These are phyloP conservation scores for Pristionchus japonicus DNA, from an alignment of 2,888 invertebrate genomes.

Conservation along the genomic window DNA sequence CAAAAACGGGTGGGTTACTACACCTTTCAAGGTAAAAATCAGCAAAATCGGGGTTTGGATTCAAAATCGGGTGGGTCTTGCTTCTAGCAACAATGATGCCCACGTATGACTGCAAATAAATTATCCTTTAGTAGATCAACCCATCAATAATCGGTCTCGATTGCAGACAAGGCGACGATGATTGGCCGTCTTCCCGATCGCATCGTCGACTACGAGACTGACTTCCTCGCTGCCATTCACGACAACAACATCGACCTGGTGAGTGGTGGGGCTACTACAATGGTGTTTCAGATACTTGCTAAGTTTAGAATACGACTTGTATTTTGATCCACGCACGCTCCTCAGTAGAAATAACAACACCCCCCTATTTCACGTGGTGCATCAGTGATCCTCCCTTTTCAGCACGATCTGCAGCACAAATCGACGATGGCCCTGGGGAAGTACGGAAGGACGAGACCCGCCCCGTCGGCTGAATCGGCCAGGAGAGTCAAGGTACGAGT, in stretches of 20 bases:
- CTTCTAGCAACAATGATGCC: too few species aligned
- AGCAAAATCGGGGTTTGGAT: too few species aligned
- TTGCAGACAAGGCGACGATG: constrained; percentile 73
- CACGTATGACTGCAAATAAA: too few species aligned
- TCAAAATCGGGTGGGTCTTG: too few species aligned
- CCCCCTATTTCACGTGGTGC: not conserved
- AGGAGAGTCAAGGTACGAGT: constrained; percentile 84
- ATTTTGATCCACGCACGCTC: too few species aligned
- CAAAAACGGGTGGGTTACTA: too few species aligned
- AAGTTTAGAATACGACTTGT: too few species aligned
- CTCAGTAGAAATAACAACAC: not conserved
- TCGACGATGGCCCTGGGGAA: constrained; percentile 91
- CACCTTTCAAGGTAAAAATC: too few species aligned
- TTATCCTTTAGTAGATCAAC: not conserved
- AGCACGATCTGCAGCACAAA: constrained; percentile 83
- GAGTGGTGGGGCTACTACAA: constrained; percentile 50
- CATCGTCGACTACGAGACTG: constrained; percentile 87
- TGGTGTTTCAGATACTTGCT: too few species aligned
- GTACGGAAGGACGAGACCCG: constrained; percentile 89
- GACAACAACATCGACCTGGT: constrained; percentile 85
- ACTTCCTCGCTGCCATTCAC: constrained; percentile 85
- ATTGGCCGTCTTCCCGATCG: constrained; percentile 88
- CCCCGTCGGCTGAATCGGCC: constrained; percentile 90
- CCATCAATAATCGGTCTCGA: not conserved
- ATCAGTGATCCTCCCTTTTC: constrained; percentile 46